These are phyloP conservation scores for Lutjanus argentimaculatus DNA, from an alignment of 2,797 vertebrate species.

Conservation along the genomic window DNA sequence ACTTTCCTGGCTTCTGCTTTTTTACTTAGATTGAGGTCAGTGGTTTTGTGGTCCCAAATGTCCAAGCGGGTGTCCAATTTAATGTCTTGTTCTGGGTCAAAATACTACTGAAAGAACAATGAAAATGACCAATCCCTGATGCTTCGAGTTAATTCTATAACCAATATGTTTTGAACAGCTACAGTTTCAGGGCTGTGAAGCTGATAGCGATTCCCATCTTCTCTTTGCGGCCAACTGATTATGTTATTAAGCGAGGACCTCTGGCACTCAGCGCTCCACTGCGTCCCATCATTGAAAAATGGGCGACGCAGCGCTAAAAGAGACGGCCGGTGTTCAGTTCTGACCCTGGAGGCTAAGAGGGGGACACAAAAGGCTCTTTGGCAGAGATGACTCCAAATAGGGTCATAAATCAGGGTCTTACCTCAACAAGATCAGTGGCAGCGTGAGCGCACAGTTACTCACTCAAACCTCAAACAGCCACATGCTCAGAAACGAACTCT, in stretches of 20 bases:
- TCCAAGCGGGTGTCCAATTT: not conserved
- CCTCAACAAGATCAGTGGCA: slow-evolving; percentile 31
- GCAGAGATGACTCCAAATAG: slow-evolving; percentile 31
- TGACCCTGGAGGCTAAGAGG: slow-evolving; percentile 44
- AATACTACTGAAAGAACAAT: not conserved
- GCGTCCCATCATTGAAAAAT: slow-evolving; percentile 44
- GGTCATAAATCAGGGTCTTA: slow-evolving; percentile 54
- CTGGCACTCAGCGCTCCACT: slow-evolving; percentile 49
- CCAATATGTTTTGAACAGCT: not conserved
- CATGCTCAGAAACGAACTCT: slow-evolving; percentile 1
- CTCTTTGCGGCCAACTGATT: slow-evolving; percentile 40
- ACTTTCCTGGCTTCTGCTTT: not conserved
- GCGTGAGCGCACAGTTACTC: slow-evolving; percentile 11
- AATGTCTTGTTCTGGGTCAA: not conserved
- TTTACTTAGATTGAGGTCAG: not conserved
- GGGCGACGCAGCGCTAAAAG: slow-evolving; percentile 16
- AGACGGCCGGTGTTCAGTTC: slow-evolving; percentile 31
- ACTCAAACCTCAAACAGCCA: slow-evolving; percentile 29
- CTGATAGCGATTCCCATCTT: slow-evolving; percentile 16
- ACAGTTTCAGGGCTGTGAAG: slow-evolving; percentile 6
- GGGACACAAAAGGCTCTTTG: slow-evolving; percentile 41
- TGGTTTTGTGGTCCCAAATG: not conserved
- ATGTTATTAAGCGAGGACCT: slow-evolving; percentile 53
- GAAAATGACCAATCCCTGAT: not conserved
- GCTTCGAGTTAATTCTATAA: not conserved